Base-by-base conservation (phyloP, 2,113 vertebrate genomes). In the Chinchilla lanigera region DNA sequence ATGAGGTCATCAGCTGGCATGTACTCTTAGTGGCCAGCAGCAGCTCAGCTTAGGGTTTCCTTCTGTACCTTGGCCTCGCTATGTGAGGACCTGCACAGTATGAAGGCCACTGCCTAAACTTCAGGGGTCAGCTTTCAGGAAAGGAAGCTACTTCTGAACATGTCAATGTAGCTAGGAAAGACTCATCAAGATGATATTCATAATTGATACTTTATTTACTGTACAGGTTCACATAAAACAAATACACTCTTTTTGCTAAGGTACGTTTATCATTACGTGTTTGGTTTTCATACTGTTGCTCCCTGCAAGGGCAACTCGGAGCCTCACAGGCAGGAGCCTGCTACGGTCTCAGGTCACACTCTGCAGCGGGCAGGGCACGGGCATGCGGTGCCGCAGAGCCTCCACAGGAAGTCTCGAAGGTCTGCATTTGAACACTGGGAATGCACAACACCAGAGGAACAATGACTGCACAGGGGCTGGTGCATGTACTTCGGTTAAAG, bases 171-270 rank as follows among this genome's bases (percentile, higher is more conserved):
- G 33, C 7, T 7, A 95, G 95, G 78, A 96, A 97, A 41, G 52
- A 60, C 0, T 12, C 16, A 2, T 47, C 50, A 38, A 95, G 38
- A 80, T 50, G 60, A 60, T 65, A 60, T 28, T 97, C 33, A 89
- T 98, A 98, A 87, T 96, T 98, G 98, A 97, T 71, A 98, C 96
- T 99, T 99, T 99, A 99, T 99, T 98, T 99, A 97, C 97, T 98
- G 98, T 98, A 99, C 98, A 98, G 92, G 83, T 98, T 98, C 98
- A 98, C 98, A 99, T 98, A 98, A 97, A 98, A 98, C 96, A 97
- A 85, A 96, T 65, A 95, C 71, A 92, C 54, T 38, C 73, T 96
- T 98, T 98, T 95, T 60, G 98, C 98, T 97, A 97, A 98, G 97
- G 97, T 93, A 97, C 26, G 96, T 92, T 97, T 97, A 93, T 96